Base-by-base conservation (phyloP, 2,113 vertebrate species). In the Aspiorhynchus laticeps region DNA sequence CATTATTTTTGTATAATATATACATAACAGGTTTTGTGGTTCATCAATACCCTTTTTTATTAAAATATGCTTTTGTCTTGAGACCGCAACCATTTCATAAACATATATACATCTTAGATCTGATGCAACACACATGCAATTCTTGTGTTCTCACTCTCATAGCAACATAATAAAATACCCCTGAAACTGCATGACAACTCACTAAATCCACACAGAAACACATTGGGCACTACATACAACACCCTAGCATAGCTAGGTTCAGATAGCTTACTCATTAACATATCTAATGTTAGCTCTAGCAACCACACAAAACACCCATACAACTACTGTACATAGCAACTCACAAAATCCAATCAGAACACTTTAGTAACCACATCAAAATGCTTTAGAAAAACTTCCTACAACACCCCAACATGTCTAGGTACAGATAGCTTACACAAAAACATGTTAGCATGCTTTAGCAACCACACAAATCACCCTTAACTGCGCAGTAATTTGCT, bases 41-140 rank as follows among this genome's bases (percentile, higher is more conserved):
- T 3, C 5, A 43, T 26, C 73, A 14, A 26, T 75, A 46, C 14
- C 73, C 21, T 75, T 75, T 33, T 46, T 75, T 26, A 43, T 74
- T 9, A 36, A 43, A 43, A 15, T 46, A 46, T 26, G 11, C n/a
- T 46, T 75, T 75, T 46, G 73, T 26, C 41, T 26, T 75, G 41
- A 75, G 38, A 46, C 21, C 1, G 26, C 41, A 53, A 31, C 26
- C 43, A 19, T 77, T 51, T 51, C 26, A 51, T 51, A 51, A 10
- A 31, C 46, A 48, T 21, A 28, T 74, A 14, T 75, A 46, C 73
- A 53, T 78, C 75, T 78, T 53, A 31, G 31, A 77, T 33, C 26
- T 78, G 75, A 78, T 53, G 75, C 75, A 78, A 78, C 75, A 53
- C 8, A 33, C 8, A 4, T 48, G 75, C 46, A 53, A 53, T 78